Evolutionary conservation across 2,888 invertebrate genomes (phyloP).

Genomic region (Eudemis profundana): DNA sequence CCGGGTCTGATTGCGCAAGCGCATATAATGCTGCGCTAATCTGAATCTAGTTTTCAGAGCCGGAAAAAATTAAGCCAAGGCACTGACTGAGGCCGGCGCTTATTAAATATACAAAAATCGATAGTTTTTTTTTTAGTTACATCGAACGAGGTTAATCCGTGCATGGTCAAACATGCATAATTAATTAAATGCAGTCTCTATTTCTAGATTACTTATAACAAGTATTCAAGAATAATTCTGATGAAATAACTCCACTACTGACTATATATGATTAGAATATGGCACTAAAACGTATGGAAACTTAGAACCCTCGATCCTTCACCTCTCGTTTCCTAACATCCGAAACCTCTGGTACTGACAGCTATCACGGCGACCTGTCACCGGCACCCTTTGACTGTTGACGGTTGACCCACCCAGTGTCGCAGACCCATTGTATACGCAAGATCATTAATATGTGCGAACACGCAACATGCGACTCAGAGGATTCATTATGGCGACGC

Average conservation of each 20-base stretch:
- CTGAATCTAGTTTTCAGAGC: conserved; percentile 38
- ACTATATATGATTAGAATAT: conserved; percentile 2
- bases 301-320: neutral
- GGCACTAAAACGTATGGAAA: conserved; percentile 11
- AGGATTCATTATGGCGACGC: conserved; percentile 15
- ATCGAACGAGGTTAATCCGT: conserved; percentile 10
- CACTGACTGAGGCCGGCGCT: conserved; percentile 27
- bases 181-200: neutral
- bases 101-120: conserved; percentile 21
- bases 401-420: conserved; percentile 12
- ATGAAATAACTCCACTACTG: no score
- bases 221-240: no score
- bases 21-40: conserved; percentile 29
- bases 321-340: conserved; percentile 1
- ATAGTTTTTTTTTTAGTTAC: conserved; percentile 7
- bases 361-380: conserved; percentile 22
- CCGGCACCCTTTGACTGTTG: conserved; percentile 13
- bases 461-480: conserved; percentile 4
- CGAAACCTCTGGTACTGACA: conserved; percentile 5
- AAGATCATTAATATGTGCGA: conserved; percentile 16
- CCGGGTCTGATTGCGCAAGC: conserved; percentile 33
- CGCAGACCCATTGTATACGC: conserved; percentile 28
- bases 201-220: neutral
- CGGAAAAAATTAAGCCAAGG: conserved; percentile 39
- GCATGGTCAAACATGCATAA: conserved; percentile 6